Evolutionary conservation across 2,797 vertebrate genomes (phyloP).

Genomic region (Lepilemur septentrionalis): DNA sequence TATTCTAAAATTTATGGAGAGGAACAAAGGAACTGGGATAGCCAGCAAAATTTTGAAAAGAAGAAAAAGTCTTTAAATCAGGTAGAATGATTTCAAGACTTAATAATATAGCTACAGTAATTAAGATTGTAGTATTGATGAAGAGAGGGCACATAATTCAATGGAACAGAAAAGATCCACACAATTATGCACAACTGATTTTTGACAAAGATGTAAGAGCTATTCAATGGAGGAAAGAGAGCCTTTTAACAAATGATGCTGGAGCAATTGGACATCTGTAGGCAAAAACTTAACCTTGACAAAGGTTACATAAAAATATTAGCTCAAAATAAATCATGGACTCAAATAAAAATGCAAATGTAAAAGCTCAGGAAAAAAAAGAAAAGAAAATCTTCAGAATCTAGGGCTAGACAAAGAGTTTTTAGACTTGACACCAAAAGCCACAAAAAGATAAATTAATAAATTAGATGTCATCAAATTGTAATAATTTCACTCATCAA

Average conservation of each 20-base stretch:
- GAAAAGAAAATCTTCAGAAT: not conserved
- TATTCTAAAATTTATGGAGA: not conserved
- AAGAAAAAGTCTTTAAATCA: not conserved
- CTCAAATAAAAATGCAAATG: not conserved
- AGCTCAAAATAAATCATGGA: not conserved
- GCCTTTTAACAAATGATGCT: not conserved
- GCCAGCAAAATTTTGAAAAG: not conserved
- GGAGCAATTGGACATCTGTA: not conserved
- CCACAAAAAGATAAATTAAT: not conserved
- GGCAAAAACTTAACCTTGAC: not conserved
- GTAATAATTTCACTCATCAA: not conserved
- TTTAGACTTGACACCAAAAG: not conserved
- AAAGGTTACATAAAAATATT: not conserved
- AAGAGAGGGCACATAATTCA: not conserved
- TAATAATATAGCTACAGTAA: not conserved
- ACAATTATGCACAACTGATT: not conserved
- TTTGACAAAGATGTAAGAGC: not conserved
- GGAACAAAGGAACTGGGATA: not conserved
- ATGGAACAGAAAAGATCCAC: not conserved
- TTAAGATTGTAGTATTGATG: not conserved
- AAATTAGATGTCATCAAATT: not conserved
- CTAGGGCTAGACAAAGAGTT: not conserved
- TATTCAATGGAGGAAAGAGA: not conserved
- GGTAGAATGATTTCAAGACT: not conserved
- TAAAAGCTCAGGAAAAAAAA: not conserved